These are phyloP conservation scores for Thalassarche chlororhynchos DNA, from an alignment of 2,113 vertebrate genomes.

Conservation along the genomic window DNA sequence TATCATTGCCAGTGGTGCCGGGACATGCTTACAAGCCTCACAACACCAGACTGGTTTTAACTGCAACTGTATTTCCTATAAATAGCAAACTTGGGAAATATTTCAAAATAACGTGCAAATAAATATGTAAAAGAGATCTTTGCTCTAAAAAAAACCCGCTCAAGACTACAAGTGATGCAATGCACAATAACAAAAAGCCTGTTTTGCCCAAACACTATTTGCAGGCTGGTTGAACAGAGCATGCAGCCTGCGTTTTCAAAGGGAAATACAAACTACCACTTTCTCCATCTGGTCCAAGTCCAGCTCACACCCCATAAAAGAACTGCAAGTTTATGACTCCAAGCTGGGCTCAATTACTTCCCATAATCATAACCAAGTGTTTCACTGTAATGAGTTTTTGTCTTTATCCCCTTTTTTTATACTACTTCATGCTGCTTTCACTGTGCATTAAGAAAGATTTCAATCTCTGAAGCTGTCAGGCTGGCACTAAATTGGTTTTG, in stretches of 20 bases:
- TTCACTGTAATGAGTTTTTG: neutral
- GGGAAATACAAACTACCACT: slow-evolving; percentile 26
- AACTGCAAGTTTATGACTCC: slow-evolving; percentile 45
- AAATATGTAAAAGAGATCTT: neutral
- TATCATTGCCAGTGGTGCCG: neutral
- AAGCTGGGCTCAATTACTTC: slow-evolving; percentile 57
- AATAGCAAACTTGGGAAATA: neutral
- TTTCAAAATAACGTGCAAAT: neutral
- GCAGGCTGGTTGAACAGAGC: neutral
- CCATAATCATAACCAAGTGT: slow-evolving; percentile 61
- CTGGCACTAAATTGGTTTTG: neutral
- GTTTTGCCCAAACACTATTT: neutral
- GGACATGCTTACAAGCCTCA: neutral
- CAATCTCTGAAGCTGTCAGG: neutral
- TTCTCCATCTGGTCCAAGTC: slow-evolving; percentile 45
- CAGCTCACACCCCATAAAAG: slow-evolving; percentile 61
- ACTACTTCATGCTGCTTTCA: neutral
- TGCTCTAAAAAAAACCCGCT: neutral
- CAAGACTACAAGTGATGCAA: neutral
- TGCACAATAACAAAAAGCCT: neutral
- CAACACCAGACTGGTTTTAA: neutral
- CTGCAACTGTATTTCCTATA: neutral
- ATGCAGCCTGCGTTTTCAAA: neutral
- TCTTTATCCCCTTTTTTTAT: neutral
- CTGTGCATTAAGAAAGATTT: neutral